Percentiles rank a stretch among this genome's conserved stretches.
phyloP scores from a whole-genome alignment of 2,888 invertebrate species.

The Drosophila tripunctata region DNA sequence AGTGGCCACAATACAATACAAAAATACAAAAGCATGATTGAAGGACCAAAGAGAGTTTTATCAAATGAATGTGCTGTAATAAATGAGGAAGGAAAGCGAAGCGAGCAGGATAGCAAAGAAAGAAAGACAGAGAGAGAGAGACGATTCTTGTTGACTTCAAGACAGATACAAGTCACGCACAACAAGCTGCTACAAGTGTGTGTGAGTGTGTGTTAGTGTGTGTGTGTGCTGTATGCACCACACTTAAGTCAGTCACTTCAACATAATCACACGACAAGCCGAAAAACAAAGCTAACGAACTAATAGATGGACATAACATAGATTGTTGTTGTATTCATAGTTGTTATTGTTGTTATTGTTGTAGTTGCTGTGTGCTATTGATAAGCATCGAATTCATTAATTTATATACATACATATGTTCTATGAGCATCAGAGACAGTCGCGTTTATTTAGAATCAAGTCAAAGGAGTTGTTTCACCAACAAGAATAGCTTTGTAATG shows the following conservation, averaged over 20 bases:
- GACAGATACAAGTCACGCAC: slow-evolving; percentile 54
- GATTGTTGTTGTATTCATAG: slow-evolving; percentile 21
- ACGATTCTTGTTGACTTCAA: slow-evolving; percentile 66
- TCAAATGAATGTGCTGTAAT: slow-evolving; percentile 72
- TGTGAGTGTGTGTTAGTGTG: neutral
- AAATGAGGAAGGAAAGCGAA: slow-evolving; percentile 50
- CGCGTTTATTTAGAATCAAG: slow-evolving; percentile 31
- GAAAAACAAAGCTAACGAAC: slow-evolving; percentile 71
- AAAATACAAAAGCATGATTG: slow-evolving; percentile 73
- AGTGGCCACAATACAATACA: slow-evolving; percentile 33
- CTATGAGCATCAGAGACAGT: slow-evolving; percentile 49
- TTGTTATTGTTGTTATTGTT: slow-evolving; percentile 22
- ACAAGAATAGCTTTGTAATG: slow-evolving; percentile 76
- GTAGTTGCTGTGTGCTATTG: slow-evolving; percentile 58
- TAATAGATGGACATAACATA: slow-evolving; percentile 61
- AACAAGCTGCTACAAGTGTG: slow-evolving; percentile 22
- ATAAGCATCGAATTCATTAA: slow-evolving; percentile 81
- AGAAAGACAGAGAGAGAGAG: slow-evolving; percentile 11
- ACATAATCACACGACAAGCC: slow-evolving; percentile 70
- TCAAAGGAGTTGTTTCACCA: slow-evolving; percentile 56
- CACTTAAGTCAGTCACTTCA: slow-evolving; percentile 75
- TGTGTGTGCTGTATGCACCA: slow-evolving; percentile 30
- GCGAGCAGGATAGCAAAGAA: neutral
- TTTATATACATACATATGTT: slow-evolving; percentile 80
- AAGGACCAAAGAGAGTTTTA: slow-evolving; percentile 65